Base-by-base conservation (phyloP, 2,797 vertebrate species). In the Scarus forsteni region DNA sequence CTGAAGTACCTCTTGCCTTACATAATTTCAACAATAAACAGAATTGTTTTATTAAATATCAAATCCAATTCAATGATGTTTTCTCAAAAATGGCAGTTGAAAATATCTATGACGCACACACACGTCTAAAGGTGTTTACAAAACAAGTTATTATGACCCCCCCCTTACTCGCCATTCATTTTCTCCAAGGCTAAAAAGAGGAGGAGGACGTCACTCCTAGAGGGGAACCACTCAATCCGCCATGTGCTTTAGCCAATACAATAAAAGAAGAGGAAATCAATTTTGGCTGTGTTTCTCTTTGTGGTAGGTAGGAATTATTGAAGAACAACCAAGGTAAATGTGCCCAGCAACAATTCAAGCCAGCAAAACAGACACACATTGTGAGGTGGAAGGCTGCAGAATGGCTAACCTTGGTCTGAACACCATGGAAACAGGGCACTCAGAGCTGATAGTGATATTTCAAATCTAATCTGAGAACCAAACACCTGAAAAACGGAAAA, bases 341-440 rank as follows among this genome's bases (percentile, higher is more conserved):
- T 76, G 60, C 67, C 49, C 62, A 2, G 53, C 62, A 66, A 81
- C 70, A 87, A 73, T 68, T 68, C 39, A 42, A 51, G 42, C 44
- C 70, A 58, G 67, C 46, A 72, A 84, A 85, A 77, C 80, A 75
- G 57, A 54, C 16, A 73, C 11, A 10, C 19, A 63, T 71, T 77
- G 55, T 75, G 53, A 67, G 65, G 51, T 69, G 13, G 15, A 36
- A n/a, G 35, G 5, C 58, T 15, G 59, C 14, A 55, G 63, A 85
- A 70, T 38, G 64, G 55, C n/a, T 83, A 80, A 79, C 84, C 86
- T 93, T 90, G 85, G 75, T 85, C 61, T 45, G 60, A 79, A 86
- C 69, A 73, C 85, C 87, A 89, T 89, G 85, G 88, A 75, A 90
- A 92, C 89, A 38, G 69, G 77, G 54, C 57, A 76, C 51, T 51